Conservation (phyloP, 2,797 vertebrate genomes). For the Gastrophryne carolinensis region DNA sequence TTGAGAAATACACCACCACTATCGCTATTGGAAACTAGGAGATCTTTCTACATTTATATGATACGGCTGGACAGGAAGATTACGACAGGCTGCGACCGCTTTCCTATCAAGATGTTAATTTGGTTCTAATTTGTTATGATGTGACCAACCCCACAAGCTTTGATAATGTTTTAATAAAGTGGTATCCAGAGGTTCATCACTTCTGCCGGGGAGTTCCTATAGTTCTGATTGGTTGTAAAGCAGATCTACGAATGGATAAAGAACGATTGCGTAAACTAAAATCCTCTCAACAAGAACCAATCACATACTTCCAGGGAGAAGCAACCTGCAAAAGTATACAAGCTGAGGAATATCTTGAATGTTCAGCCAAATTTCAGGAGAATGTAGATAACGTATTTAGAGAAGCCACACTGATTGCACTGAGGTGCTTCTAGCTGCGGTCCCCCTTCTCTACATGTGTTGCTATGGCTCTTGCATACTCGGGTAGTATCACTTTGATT, state of each 20-base stretch:
- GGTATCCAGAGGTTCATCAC: conserved; percentile 91
- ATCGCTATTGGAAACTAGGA: conserved; percentile 81
- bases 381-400: conserved; percentile 90
- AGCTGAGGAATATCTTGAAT: conserved; percentile 87
- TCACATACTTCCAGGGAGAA: conserved; percentile 89
- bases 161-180: conserved; percentile 93
- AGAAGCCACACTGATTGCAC: conserved; percentile 79
- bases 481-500: too few relatives aligned
- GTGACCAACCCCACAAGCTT: conserved; percentile 94
- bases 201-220: conserved; percentile 84
- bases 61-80: conserved; percentile 97
- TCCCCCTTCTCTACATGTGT: too few relatives aligned
- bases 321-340: conserved; percentile 76
- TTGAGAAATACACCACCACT: conserved; percentile 87
- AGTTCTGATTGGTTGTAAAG: conserved; percentile 95
- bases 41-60: conserved; percentile 87
- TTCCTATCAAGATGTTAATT: conserved; percentile 88
- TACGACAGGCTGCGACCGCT: conserved; percentile 91
- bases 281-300: conserved; percentile 76
- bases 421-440: too few relatives aligned
- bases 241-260: conserved; percentile 91
- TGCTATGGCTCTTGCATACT: too few relatives aligned
- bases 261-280: conserved; percentile 84
- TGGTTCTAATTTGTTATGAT: conserved; percentile 91
- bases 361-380: conserved; percentile 91